Evolutionary conservation across 2,797 vertebrate genomes (phyloP).

Genomic region (Gymnopithys bicolor): DNA sequence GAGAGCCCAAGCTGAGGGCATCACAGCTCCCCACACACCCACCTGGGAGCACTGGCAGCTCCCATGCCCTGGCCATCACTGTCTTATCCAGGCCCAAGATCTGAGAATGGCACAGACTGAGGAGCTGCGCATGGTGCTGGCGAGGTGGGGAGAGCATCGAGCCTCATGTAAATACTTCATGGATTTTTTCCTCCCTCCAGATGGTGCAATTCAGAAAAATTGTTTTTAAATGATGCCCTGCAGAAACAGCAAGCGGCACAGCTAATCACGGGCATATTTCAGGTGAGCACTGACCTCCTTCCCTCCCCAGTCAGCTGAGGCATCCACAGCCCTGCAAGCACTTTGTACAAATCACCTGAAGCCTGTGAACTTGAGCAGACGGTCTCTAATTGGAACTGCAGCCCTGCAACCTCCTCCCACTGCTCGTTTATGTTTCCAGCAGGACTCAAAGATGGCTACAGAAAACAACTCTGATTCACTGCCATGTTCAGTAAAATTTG

Average conservation of each 20-base stretch:
- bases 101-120: background rate
- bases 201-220: constrained; percentile 61
- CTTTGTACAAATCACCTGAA: constrained; percentile 13
- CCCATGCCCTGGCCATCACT: background rate
- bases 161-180: constrained; percentile 35
- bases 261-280: constrained; percentile 52
- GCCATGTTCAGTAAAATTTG: background rate
- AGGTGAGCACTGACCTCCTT: constrained; percentile 55
- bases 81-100: background rate
- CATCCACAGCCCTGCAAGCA: background rate
- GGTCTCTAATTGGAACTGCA: constrained; percentile 54
- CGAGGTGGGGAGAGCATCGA: background rate
- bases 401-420: background rate
- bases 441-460: background rate
- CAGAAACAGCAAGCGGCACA: constrained; percentile 27
- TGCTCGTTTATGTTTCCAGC: background rate
- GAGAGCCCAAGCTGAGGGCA: accelerated
- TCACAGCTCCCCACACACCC: accelerated
- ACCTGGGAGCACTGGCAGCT: background rate
- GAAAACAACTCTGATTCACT: constrained; percentile 2
- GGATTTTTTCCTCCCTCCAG: constrained; percentile 47
- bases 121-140: background rate
- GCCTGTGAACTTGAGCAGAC: constrained; percentile 4
- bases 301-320: constrained; percentile 30
- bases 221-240: constrained; percentile 61